Evolutionary conservation across 2,113 vertebrate genomes (phyloP), one percentile per base, ranked within the genome.

Genomic region (Ptilonorhynchus violaceus): DNA sequence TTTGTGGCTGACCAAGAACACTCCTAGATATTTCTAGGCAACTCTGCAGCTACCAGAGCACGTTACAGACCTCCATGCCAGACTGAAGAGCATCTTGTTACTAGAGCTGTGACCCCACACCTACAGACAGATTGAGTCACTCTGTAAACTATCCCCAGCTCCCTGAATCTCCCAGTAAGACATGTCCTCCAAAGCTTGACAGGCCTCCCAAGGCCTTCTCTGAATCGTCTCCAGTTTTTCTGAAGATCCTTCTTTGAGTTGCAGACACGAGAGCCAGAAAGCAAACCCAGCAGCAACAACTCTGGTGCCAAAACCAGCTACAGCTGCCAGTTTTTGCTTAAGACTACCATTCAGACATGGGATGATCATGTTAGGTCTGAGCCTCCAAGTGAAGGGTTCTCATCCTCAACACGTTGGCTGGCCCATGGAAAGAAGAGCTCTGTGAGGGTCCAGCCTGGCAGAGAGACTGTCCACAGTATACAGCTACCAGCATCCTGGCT

Each of bases 1-100:
- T 67, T 92, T 95, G 95, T 87, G 91, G 93, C 91, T 96, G 91
- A 91, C 93, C 91, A 84, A 91, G 55, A 86, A 74, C 64, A 31
- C 76, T 91, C 91, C 80, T 42, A 67, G 73, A 24, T 89, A 80
- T 86, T 95, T 88, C 88, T 16, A 88, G 67, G 75, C 81, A 94
- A 37, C 69, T 75, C 81, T 28, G 50, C 62, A 91, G 81, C 63
- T 67, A 79, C 30, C 0, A 0, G 50, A 92, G 78, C 77, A 66
- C 0, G 0, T 16, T 79, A 79, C 39, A 50, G 58, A 82, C 49
- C 52, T 47, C 35, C 59, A 37, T 1, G 21, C 50, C n/a, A 69
- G 63, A 83, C 58, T 92, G 63, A 94, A 76, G 50, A 79, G 42
- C 3, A 0, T 64, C 78, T 91, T 85, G 78, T 90, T 85, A 39